Conservation (phyloP, 2,797 vertebrate species). For the Mycteria americana region DNA sequence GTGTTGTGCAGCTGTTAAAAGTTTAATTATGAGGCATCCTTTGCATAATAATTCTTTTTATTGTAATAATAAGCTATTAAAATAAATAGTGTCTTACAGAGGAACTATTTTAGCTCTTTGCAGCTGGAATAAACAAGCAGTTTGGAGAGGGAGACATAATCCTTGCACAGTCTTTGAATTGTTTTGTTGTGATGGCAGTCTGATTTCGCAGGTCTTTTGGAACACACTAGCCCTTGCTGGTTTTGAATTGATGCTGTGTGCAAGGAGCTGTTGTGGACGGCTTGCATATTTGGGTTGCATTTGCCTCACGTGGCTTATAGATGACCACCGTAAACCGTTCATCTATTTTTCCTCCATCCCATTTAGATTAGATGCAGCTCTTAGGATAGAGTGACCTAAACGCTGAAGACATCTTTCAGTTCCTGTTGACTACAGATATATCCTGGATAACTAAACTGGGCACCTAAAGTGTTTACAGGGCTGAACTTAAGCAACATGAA, state of each 20-base stretch:
- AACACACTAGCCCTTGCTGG: neutral
- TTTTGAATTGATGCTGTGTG: neutral
- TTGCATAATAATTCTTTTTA: conserved; percentile 9
- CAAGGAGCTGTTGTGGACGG: neutral
- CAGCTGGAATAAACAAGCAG: neutral
- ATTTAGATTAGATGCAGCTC: neutral
- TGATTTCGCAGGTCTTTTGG: neutral
- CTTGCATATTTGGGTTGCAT: neutral
- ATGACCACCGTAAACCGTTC: neutral
- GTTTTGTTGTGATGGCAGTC: neutral
- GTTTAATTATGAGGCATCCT: conserved; percentile 45
- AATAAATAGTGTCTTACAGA: conserved; percentile 10
- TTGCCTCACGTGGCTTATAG: neutral
- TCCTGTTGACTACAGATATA: neutral
- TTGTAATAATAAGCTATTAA: conserved; percentile 20
- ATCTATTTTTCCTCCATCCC: neutral
- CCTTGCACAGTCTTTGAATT: neutral
- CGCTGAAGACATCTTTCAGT: neutral
- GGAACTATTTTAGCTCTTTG: neutral
- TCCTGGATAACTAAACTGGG: neutral
- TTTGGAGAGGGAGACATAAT: neutral
- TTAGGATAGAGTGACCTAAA: neutral
- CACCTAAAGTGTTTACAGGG: neutral
- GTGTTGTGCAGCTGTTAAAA: conserved; percentile 22
- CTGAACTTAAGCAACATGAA: neutral